Base-by-base conservation (phyloP, 2,888 invertebrate species). In the Clivina fossor region DNA sequence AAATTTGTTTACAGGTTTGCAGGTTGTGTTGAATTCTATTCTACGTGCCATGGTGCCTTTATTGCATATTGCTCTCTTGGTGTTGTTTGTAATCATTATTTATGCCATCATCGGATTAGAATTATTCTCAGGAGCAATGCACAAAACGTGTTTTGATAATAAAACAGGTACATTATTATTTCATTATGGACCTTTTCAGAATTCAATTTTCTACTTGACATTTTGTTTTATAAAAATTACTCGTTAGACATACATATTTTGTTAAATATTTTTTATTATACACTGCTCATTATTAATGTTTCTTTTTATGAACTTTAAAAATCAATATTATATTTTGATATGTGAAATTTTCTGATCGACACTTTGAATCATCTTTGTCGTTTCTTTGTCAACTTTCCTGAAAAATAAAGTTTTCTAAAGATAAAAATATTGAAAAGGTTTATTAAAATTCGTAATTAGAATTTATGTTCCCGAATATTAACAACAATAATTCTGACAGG, bases 21-120 rank as follows among this genome's bases (percentile, higher is more conserved):
- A 99, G 81, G 98, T 99, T 74, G 99, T 99, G 71, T 80, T 99
- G 73, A 99, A 99, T 80, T 97, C 99, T 65, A 99, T 99, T 79
- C 83, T 99, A 68, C 93, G 95, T 78, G 99, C 99, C 74, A 99
- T 99, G 98, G 90, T 99, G 78, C 99, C 99, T 75, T 83, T 99
- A 77, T 83, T 99, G 68, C 98, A 99, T 82, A 99, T 99, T 77
- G 98, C 97, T 69, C 83, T 99, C 70, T 85, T 99, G 70, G 99
- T 99, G 73, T 86, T 98, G 71, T 99, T 99, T 79, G 99, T 99
- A 74, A 99, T 99, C 77, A 97, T 99, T 78, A 99, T 99, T 79
- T 99, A 99, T 78, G 99, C 99, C 69, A 99, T 99, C 78, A 94
- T 99, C 73, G 99, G 99, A 61, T 82, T 99, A 69, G 98, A 99